Evolutionary conservation across 1,140 invertebrate species (phyloP).

Genomic region (Trypoxylus dichotomus): DNA sequence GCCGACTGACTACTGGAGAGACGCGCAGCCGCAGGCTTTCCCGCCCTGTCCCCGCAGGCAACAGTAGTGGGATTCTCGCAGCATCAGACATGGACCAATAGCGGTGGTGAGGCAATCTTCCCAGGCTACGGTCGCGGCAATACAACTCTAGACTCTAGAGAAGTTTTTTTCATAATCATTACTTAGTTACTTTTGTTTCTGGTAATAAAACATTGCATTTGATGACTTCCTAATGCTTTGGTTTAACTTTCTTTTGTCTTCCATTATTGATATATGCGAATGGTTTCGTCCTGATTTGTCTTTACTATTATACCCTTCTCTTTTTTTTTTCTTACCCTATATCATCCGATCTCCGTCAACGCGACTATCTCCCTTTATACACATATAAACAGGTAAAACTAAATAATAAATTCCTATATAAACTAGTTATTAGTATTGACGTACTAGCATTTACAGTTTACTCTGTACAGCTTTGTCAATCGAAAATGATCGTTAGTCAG

Average conservation of each 20-base stretch:
- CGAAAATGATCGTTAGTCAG: background rate
- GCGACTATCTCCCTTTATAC: background rate
- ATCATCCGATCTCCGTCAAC: background rate
- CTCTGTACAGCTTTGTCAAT: background rate
- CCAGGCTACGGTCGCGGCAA: slow-evolving; percentile 14
- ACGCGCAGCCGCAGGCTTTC: slow-evolving; percentile 48
- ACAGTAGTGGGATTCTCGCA: slow-evolving; percentile 38
- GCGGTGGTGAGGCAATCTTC: slow-evolving; percentile 25
- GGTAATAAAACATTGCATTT: slow-evolving; percentile 25
- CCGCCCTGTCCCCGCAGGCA: slow-evolving; percentile 41
- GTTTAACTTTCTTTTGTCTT: slow-evolving; percentile 14
- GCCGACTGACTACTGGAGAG: slow-evolving; percentile 47
- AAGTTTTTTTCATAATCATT: slow-evolving; percentile 21
- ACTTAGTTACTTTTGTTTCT: slow-evolving; percentile 26
- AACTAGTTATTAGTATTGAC: background rate
- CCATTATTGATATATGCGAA: slow-evolving; percentile 10
- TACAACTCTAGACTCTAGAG: background rate
- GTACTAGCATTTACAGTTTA: background rate
- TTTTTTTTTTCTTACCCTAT: no score
- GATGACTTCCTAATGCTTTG: slow-evolving; percentile 26
- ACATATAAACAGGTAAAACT: slow-evolving; percentile 6
- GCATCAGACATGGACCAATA: slow-evolving; percentile 48
- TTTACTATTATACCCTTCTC: background rate
- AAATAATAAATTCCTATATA: background rate
- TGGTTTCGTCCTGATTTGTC: background rate